A percentile compares a stretch with the other conserved stretches of the same genome.
Conservation (phyloP, 2,888 invertebrate species). For the Drosophila atroscutellata region DNA sequence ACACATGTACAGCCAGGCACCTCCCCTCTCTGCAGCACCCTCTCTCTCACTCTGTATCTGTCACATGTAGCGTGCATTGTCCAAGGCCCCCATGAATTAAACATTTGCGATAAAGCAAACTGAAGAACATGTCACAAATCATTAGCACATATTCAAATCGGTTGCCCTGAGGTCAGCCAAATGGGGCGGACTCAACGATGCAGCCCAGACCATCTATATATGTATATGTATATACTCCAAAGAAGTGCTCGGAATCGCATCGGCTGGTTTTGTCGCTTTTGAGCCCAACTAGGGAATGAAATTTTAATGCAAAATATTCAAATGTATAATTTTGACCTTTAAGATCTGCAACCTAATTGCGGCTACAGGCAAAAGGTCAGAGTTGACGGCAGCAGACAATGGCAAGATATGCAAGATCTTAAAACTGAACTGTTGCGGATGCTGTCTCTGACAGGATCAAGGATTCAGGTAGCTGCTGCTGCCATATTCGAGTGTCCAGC, state of each 20-base stretch:
- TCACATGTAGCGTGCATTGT: slow-evolving; percentile 20
- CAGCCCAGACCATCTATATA: background rate
- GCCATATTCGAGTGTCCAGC: slow-evolving; percentile 52
- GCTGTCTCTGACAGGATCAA: slow-evolving; percentile 7
- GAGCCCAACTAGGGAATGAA: slow-evolving; percentile 26
- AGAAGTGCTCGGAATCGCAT: slow-evolving; percentile 21
- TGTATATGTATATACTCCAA: background rate
- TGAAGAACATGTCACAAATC: slow-evolving; percentile 70
- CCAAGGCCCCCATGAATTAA: slow-evolving; percentile 66
- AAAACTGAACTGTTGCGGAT: slow-evolving; percentile 30
- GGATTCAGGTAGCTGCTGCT: slow-evolving; percentile 49
- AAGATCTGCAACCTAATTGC: slow-evolving; percentile 71
- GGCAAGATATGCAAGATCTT: slow-evolving; percentile 12
- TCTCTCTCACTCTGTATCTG: background rate
- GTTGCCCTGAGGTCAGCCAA: slow-evolving; percentile 44
- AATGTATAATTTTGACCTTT: slow-evolving; percentile 69
- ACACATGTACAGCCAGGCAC: background rate
- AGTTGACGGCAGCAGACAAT: slow-evolving; percentile 51
- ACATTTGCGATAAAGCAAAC: slow-evolving; percentile 67
- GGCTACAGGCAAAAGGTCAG: slow-evolving; percentile 73
- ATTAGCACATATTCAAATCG: slow-evolving; percentile 79
- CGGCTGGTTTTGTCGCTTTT: slow-evolving; percentile 27
- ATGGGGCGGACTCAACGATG: slow-evolving; percentile 36
- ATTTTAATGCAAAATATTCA: slow-evolving; percentile 62
- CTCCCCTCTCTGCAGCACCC: background rate